These are phyloP conservation scores for Amazonetta brasiliensis DNA, from an alignment of 2,797 vertebrate species.

Conservation along the genomic window DNA sequence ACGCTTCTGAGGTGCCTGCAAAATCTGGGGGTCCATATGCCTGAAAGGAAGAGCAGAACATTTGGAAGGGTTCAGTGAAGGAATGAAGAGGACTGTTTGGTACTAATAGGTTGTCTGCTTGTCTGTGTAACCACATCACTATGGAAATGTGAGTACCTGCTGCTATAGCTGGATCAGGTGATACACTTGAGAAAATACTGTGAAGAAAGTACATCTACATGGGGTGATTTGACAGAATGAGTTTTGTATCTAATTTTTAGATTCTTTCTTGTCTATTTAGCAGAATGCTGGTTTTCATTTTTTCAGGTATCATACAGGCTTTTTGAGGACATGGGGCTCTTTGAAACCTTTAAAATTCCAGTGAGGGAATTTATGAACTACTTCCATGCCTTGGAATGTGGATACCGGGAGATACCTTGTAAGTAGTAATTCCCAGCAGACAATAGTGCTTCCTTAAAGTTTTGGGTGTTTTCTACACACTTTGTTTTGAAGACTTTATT, in stretches of 20 bases:
- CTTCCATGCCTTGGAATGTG: slow-evolving; percentile 96
- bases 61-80: neutral
- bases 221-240: accelerated
- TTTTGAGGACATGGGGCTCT: slow-evolving; percentile 96
- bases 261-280: neutral
- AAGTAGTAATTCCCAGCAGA: slow-evolving; percentile 76
- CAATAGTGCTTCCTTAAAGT: neutral
- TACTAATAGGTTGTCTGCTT: neutral
- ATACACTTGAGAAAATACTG: neutral
- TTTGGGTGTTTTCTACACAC: neutral
- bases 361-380: slow-evolving; percentile 98
- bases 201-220: neutral
- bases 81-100: neutral
- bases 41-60: neutral
- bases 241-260: neutral
- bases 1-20: neutral
- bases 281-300: neutral
- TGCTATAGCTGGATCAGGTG: neutral
- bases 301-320: slow-evolving; percentile 94
- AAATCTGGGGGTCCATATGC: neutral
- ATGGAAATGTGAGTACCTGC: neutral
- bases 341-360: slow-evolving; percentile 97
- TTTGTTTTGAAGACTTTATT: neutral
- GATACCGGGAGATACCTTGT: slow-evolving; percentile 99
- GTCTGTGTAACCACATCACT: neutral